Evolutionary conservation across 2,113 vertebrate species (phyloP).

Genomic region (Cyprinus carpio): DNA sequence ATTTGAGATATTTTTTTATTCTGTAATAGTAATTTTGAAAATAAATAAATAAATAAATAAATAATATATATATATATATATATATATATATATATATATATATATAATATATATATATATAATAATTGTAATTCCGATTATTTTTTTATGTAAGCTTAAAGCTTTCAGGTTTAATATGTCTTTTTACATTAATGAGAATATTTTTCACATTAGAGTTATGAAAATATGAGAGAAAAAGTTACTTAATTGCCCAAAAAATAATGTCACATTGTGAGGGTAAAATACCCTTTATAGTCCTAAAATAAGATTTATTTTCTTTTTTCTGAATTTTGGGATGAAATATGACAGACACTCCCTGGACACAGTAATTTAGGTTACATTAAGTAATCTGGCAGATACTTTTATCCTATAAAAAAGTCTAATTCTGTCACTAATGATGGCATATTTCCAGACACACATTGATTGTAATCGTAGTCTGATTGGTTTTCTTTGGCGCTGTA

Average conservation of each 20-base stretch:
- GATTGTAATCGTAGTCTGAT: constrained; percentile 10
- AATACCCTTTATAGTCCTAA: not conserved
- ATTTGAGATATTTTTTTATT: no score
- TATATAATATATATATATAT: no score
- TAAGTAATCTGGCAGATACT: not conserved
- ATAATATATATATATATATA: no score
- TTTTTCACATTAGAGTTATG: not conserved
- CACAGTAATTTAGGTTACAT: not conserved
- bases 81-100: no score
- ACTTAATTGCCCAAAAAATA: not conserved
- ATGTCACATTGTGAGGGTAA: not conserved
- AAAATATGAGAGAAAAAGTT: not conserved
- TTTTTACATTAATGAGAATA: not conserved
- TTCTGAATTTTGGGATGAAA: not conserved
- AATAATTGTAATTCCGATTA: no score
- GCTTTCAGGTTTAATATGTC: not conserved
- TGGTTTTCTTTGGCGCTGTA: constrained; percentile 4
- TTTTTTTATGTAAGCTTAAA: no score
- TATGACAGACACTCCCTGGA: not conserved
- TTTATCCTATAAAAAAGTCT: not conserved
- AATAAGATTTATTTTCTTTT: not conserved
- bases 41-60: no score
- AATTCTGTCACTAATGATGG: not conserved
- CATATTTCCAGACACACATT: not conserved
- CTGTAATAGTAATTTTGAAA: no score